phyloP scores from a whole-genome alignment of 2,797 vertebrate species.

The Lagodon rhomboides region DNA sequence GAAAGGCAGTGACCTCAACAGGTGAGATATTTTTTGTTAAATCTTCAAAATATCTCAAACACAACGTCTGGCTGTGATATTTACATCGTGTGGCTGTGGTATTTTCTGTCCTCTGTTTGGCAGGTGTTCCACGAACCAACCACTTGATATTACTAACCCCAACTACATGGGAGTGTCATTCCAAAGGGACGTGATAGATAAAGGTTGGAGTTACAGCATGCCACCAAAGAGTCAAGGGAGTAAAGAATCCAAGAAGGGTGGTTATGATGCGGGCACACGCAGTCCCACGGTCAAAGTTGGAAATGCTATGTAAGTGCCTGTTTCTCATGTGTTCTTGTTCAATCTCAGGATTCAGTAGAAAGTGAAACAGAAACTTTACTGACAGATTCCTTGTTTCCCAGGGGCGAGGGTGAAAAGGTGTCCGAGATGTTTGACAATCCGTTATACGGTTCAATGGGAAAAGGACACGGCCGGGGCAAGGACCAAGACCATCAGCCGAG shows the following conservation, averaged over 20 bases:
- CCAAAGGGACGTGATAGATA: slow-evolving; percentile 82
- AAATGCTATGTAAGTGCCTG: slow-evolving; percentile 85
- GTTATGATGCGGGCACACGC: slow-evolving; percentile 72
- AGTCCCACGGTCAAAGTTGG: slow-evolving; percentile 78
- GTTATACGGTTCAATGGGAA: slow-evolving; percentile 89
- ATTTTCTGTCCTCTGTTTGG: slow-evolving; percentile 32
- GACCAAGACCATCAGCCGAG: slow-evolving; percentile 86
- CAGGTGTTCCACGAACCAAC: slow-evolving; percentile 74
- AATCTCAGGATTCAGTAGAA: neutral
- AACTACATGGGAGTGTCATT: slow-evolving; percentile 88
- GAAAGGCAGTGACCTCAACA: slow-evolving; percentile 77
- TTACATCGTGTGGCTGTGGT: neutral
- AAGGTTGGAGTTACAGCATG: slow-evolving; percentile 88
- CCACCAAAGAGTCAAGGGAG: slow-evolving; percentile 82
- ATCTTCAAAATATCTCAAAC: neutral
- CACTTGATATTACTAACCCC: slow-evolving; percentile 91
- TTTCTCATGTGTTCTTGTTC: neutral
- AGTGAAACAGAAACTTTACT: neutral
- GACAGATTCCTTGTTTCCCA: slow-evolving; percentile 35
- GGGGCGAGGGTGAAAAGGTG: slow-evolving; percentile 78
- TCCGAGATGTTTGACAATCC: slow-evolving; percentile 99
- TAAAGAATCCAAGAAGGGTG: slow-evolving; percentile 85
- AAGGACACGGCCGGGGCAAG: slow-evolving; percentile 75
- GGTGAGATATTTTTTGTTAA: slow-evolving; percentile 65
- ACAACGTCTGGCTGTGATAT: neutral